phyloP scores from a whole-genome alignment of 2,797 vertebrate species.

The Pempheris klunzingeri region DNA sequence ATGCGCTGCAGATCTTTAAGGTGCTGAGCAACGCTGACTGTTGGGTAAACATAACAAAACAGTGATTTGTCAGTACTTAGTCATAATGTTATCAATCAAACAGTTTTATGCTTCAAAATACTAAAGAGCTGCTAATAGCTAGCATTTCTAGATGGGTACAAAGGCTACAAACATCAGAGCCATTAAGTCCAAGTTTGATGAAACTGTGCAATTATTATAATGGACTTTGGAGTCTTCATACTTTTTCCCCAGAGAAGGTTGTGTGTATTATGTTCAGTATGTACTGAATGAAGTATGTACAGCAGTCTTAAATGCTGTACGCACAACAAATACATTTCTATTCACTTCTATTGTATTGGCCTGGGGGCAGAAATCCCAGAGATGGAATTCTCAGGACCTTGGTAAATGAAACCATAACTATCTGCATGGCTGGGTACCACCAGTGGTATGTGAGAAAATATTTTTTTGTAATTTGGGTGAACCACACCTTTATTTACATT shows the following conservation, averaged over 20 bases:
- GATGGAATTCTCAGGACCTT: not conserved
- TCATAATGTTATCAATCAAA: not conserved
- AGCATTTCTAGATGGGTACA: not conserved
- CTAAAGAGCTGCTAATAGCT: not conserved
- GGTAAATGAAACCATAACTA: not conserved
- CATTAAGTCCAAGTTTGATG: not conserved
- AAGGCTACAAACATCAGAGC: not conserved
- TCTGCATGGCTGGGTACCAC: not conserved
- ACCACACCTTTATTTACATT: not conserved
- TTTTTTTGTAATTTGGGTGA: not conserved
- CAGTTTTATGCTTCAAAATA: not conserved
- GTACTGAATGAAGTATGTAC: too few species aligned
- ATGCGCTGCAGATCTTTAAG: conserved; percentile 64
- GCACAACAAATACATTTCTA: not conserved
- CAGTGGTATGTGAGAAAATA: not conserved
- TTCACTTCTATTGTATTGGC: not conserved
- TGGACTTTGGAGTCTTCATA: not conserved
- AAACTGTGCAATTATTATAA: not conserved
- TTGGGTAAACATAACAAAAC: conserved; percentile 39
- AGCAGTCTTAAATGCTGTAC: not conserved
- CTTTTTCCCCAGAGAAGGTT: not conserved
- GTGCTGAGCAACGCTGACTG: conserved; percentile 58
- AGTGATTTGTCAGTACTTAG: not conserved
- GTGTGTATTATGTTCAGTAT: not conserved
- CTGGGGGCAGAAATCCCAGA: not conserved